Evolutionary conservation across 2,113 vertebrate genomes (phyloP).

Genomic region (Smithornis capensis): DNA sequence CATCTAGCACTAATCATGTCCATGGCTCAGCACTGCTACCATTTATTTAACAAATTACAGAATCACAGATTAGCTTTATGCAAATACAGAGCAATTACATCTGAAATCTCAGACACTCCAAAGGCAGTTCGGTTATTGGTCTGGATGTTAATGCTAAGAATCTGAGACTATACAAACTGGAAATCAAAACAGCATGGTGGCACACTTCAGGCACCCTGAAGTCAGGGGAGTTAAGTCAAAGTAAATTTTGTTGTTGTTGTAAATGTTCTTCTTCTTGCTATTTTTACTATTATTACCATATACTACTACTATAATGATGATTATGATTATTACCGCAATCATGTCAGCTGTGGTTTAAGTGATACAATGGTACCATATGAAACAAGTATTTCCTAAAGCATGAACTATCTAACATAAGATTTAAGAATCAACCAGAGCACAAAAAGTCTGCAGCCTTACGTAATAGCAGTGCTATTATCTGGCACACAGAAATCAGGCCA

Average conservation of each 20-base stretch:
- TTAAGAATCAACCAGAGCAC: background rate
- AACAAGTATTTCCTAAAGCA: background rate
- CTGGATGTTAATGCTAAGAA: background rate
- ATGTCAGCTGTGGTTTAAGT: background rate
- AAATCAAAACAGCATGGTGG: background rate
- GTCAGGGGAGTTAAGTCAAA: background rate
- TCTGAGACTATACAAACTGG: background rate
- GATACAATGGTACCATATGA: background rate
- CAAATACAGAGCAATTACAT: background rate
- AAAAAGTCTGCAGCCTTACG: background rate
- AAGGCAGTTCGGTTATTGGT: background rate
- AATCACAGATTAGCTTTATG: background rate
- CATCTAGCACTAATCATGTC: background rate
- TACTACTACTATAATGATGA: background rate
- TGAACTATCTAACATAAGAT: background rate
- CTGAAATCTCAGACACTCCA: background rate
- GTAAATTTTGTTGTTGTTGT: background rate
- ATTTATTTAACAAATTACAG: background rate
- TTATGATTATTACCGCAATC: background rate
- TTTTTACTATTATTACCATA: background rate
- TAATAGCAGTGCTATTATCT: background rate
- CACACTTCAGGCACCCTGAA: background rate
- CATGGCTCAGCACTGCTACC: background rate
- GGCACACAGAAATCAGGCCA: background rate
- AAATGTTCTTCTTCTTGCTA: too few species aligned